Percentiles rank a stretch among this genome's conserved stretches.
phyloP scores from a whole-genome alignment of 30 jellyfish, hydroid and myxozoan genomes.

The Turritopsis dohrnii region DNA sequence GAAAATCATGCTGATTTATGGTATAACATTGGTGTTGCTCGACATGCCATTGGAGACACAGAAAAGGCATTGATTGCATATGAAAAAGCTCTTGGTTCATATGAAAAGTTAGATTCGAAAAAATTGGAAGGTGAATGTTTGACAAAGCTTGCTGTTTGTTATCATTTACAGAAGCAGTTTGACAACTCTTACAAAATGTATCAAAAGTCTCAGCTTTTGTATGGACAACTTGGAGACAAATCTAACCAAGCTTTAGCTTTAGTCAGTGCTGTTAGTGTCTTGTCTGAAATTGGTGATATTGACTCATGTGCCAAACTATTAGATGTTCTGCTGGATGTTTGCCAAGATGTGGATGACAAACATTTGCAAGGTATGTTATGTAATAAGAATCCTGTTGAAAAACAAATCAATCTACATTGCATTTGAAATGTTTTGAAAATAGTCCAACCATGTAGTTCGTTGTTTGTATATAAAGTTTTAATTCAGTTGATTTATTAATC shows the following conservation, averaged over 20 bases:
- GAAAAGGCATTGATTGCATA: slow-evolving; percentile 68
- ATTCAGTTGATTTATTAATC: no score
- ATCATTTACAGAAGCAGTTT: slow-evolving; percentile 39
- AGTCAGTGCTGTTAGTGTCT: slow-evolving; percentile 44
- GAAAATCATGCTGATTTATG: slow-evolving; percentile 79
- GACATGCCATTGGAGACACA: slow-evolving; percentile 55
- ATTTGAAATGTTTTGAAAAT: no score
- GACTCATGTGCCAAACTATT: slow-evolving; percentile 81
- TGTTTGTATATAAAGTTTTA: no score
- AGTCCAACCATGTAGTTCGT: no score
- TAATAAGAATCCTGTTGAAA: no score
- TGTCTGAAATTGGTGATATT: slow-evolving; percentile 54
- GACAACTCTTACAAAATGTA: slow-evolving; percentile 43
- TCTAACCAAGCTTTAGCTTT: slow-evolving; percentile 46
- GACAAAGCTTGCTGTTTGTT: slow-evolving; percentile 68
- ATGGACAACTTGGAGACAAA: slow-evolving; percentile 41
- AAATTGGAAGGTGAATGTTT: slow-evolving; percentile 54
- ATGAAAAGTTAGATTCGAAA: slow-evolving; percentile 32
- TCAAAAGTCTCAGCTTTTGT: slow-evolving; percentile 45
- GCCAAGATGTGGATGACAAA: slow-evolving; percentile 63
- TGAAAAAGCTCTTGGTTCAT: slow-evolving; percentile 51
- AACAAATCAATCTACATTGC: no score
- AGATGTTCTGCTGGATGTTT: slow-evolving; percentile 57
- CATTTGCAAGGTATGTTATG: slow-evolving; percentile 63
- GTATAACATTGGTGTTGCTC: slow-evolving; percentile 81